Evolutionary conservation across 92 coral and sea anemone species (phyloP).

Genomic region (Zoanthus solanderi): DNA sequence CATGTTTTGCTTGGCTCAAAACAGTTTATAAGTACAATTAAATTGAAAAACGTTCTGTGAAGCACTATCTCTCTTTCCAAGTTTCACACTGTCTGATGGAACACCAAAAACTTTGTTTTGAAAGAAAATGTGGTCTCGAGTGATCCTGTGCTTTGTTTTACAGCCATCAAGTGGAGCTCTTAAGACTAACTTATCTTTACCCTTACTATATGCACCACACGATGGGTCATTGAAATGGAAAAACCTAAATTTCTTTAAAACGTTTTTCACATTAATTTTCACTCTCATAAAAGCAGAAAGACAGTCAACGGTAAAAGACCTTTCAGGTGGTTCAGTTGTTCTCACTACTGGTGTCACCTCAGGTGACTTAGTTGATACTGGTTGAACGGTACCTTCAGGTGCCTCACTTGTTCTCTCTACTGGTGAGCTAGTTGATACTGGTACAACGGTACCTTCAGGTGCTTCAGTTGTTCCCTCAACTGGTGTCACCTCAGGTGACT

Average conservation of each 20-base stretch:
- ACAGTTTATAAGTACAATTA: constrained; percentile 35
- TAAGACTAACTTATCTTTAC: constrained; percentile 43
- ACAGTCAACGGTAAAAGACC: constrained; percentile 2
- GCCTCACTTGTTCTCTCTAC: too few relatives aligned
- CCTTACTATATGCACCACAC: constrained; percentile 52
- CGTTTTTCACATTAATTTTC: neutral
- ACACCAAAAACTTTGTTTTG: constrained; percentile 40
- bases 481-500: too few relatives aligned
- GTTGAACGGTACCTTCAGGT: too few relatives aligned
- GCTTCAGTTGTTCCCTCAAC: neutral
- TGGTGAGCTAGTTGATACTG: too few relatives aligned
- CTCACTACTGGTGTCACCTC: neutral
- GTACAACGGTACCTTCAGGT: neutral
- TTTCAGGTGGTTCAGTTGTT: neutral
- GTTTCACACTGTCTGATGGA: neutral
- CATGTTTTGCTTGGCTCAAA: neutral
- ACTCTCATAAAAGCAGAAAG: constrained; percentile 33
- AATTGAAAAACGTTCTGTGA: constrained; percentile 17
- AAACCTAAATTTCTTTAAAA: constrained; percentile 12
- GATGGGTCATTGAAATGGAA: constrained; percentile 71
- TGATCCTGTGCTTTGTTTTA: constrained; percentile 64
- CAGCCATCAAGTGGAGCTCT: constrained; percentile 66
- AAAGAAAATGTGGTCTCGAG: constrained; percentile 20
- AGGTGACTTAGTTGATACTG: too few relatives aligned
- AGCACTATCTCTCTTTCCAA: neutral